These are phyloP conservation scores for Cryptotis parvus DNA, from an alignment of 2,113 vertebrate species.

Conservation along the genomic window DNA sequence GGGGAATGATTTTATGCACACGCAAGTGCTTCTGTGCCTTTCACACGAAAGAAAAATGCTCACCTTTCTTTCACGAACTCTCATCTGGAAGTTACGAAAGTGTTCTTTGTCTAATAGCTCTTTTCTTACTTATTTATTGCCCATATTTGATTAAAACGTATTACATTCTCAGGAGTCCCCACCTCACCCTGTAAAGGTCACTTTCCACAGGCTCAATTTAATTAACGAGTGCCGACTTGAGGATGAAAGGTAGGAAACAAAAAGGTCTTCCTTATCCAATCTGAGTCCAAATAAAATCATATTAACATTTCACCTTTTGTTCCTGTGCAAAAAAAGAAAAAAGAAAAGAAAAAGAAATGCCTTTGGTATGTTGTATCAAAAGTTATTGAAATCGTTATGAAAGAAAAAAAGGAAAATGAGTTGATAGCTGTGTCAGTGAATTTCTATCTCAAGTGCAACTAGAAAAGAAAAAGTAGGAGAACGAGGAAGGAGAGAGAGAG, in stretches of 20 bases:
- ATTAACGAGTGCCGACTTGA: conserved; percentile 67
- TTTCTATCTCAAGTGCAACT: conserved; percentile 2
- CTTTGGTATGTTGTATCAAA: conserved; percentile 62
- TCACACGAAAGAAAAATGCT: conserved; percentile 19
- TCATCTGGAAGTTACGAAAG: conserved; percentile 4
- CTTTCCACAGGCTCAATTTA: conserved; percentile 56
- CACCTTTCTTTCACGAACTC: not conserved
- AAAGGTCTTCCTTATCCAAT: conserved; percentile 72
- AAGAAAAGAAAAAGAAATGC: too few relatives aligned
- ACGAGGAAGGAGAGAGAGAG: not conserved
- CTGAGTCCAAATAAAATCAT: conserved; percentile 76
- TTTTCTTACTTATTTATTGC: conserved; percentile 67
- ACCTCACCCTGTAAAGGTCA: conserved; percentile 56
- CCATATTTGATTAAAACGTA: conserved; percentile 61
- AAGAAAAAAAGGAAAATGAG: conserved; percentile 51
- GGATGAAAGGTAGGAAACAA: conserved; percentile 67
- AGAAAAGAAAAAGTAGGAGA: not conserved
- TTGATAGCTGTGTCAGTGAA: not conserved
- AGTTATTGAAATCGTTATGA: conserved; percentile 74
- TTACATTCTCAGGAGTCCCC: conserved; percentile 55
- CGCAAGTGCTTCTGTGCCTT: not conserved
- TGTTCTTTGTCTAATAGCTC: conserved; percentile 42
- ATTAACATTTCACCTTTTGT: conserved; percentile 81
- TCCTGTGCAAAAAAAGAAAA: conserved; percentile 51
- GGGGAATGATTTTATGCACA: not conserved